Evolutionary conservation across 2,113 vertebrate species (phyloP).

Genomic region (Tympanuchus pallidicinctus): DNA sequence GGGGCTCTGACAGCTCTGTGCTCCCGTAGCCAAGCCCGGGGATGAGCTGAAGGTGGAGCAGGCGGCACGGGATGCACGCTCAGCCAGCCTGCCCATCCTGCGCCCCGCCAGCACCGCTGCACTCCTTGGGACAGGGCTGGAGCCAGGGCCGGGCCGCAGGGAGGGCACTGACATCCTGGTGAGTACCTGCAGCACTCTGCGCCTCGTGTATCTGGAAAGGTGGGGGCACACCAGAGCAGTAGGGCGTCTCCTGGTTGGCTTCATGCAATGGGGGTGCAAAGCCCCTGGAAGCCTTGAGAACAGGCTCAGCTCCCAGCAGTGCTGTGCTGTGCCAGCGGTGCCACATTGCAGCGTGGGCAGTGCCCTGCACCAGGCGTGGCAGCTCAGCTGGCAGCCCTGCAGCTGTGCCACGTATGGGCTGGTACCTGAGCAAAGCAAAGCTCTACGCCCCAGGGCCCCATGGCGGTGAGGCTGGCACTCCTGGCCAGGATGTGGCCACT

Average conservation of each 20-base stretch:
- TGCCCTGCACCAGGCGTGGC: background rate
- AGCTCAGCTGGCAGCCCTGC: background rate
- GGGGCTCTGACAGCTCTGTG: background rate
- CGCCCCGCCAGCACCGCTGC: conserved; percentile 71
- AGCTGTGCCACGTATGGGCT: background rate
- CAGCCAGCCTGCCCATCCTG: conserved; percentile 87
- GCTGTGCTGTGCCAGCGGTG: rapidly evolving
- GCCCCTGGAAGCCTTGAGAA: background rate
- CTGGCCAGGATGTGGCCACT: rapidly evolving
- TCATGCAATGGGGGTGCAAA: background rate
- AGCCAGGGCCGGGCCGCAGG: conserved; percentile 73
- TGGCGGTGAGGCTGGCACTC: rapidly evolving
- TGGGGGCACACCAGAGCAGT: background rate
- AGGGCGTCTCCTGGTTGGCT: too few species aligned
- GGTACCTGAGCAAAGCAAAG: background rate
- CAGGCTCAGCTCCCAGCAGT: background rate
- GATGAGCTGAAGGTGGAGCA: conserved; percentile 92
- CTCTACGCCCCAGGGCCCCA: background rate
- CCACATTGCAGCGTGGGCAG: background rate
- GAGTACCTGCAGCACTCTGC: conserved; percentile 15
- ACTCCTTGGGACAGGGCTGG: conserved; percentile 72
- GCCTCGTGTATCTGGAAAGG: background rate
- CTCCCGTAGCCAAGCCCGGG: conserved; percentile 83
- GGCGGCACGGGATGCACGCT: conserved; percentile 84
- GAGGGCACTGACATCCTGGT: conserved; percentile 88